Evolutionary conservation across 1,140 invertebrate species (phyloP).

Genomic region (Pogonomyrmex californicus): DNA sequence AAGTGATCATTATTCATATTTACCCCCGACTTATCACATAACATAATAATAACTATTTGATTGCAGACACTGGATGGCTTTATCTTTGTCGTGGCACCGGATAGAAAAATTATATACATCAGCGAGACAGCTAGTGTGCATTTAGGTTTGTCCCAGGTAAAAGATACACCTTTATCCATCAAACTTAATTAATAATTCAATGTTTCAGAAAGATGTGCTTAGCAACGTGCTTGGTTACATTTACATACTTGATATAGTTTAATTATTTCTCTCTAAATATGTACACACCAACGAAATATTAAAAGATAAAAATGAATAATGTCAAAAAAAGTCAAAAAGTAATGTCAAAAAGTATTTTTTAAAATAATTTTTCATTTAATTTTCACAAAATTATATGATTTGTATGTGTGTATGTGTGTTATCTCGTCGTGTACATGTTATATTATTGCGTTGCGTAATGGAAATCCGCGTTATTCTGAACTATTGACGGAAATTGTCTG

Average conservation of each 20-base stretch:
- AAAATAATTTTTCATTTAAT: not conserved
- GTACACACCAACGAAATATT: not conserved
- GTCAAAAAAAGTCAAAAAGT: no score
- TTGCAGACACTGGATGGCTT: constrained; percentile 97
- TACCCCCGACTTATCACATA: not conserved
- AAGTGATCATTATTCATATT: constrained; percentile 74
- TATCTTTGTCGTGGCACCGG: constrained; percentile 98
- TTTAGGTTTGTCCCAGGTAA: constrained; percentile 97
- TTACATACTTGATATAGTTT: not conserved
- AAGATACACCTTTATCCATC: constrained; percentile 76
- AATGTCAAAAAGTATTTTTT: not conserved
- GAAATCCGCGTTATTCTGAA: not conserved
- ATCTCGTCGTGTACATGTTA: not conserved
- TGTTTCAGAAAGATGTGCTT: not conserved
- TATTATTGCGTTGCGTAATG: not conserved
- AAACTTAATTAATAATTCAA: constrained; percentile 41
- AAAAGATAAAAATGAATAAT: not conserved
- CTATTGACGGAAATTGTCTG: constrained; percentile 40
- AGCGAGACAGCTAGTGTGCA: constrained; percentile 99
- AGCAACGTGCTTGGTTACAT: not conserved
- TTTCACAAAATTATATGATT: not conserved
- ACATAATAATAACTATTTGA: constrained; percentile 44
- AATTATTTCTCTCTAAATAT: not conserved
- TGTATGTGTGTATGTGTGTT: not conserved
- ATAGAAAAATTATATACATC: constrained; percentile 99